A percentile compares a stretch with the other conserved stretches of the same genome.
phyloP scores from a whole-genome alignment of 2,888 invertebrate genomes.

The Hydrotaea cyrtoneurina region DNA sequence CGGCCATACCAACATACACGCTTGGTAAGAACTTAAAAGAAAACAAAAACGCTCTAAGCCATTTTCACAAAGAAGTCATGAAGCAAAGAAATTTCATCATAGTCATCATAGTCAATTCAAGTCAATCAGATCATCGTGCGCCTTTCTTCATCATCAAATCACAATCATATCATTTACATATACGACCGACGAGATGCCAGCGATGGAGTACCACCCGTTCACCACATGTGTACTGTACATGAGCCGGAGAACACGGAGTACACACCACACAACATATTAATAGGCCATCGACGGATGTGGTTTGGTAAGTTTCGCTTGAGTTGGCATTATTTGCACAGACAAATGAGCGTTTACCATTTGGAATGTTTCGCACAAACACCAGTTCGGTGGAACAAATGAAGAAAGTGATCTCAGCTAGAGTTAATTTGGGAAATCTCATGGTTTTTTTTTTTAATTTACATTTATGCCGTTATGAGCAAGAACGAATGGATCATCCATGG shows the following conservation, averaged over 20 bases:
- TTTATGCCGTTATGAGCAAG: no score
- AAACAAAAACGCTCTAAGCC: slow-evolving; percentile 57
- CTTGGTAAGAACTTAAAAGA: slow-evolving; percentile 39
- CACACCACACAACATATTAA: not conserved
- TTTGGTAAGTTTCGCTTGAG: not conserved
- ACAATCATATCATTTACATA: slow-evolving; percentile 34
- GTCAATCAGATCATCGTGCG: not conserved
- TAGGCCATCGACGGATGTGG: not conserved
- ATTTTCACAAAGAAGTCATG: slow-evolving; percentile 44
- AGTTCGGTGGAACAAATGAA: not conserved
- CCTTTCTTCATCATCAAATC: not conserved
- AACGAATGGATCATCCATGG: no score
- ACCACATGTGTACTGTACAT: not conserved
- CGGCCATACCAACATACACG: slow-evolving; percentile 68
- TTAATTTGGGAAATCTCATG: not conserved
- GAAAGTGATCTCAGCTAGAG: not conserved
- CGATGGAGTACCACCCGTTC: not conserved
- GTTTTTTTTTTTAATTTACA: no score
- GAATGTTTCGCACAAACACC: not conserved
- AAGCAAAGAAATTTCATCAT: slow-evolving; percentile 42
- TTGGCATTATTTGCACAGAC: slow-evolving; percentile 1
- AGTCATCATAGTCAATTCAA: slow-evolving; percentile 33
- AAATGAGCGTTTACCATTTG: slow-evolving; percentile 8
- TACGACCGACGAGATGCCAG: not conserved
- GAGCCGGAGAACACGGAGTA: not conserved